Conservation (phyloP, 2,888 invertebrate genomes). For the Zelleria hepariella region DNA sequence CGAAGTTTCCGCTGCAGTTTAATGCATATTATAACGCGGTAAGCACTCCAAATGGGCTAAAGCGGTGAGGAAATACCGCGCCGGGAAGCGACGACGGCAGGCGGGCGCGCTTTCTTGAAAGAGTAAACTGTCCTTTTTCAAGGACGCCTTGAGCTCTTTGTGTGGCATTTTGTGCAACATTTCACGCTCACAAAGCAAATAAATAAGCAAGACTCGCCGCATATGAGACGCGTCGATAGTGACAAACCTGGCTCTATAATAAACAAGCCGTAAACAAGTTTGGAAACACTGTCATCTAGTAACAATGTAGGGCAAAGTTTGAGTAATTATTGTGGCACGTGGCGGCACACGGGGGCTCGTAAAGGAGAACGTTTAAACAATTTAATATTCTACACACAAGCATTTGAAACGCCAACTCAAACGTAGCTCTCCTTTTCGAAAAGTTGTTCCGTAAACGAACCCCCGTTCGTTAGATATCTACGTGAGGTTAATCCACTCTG, state of each 20-base stretch:
- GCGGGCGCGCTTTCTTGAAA: conserved; percentile 59
- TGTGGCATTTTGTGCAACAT: conserved; percentile 55
- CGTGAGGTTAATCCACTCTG: conserved; percentile 67
- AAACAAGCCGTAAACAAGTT: conserved; percentile 3
- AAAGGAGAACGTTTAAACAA: conserved; percentile 67
- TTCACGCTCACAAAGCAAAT: conserved; percentile 27
- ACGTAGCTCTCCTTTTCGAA: conserved; percentile 62
- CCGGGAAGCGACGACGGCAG: conserved; percentile 39
- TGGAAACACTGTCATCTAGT: conserved; percentile 12
- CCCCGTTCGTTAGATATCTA: conserved; percentile 70
- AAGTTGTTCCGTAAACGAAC: conserved; percentile 66
- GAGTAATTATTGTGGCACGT: conserved; percentile 57
- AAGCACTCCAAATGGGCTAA: conserved; percentile 58
- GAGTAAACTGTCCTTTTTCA: conserved; percentile 68
- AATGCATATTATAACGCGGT: conserved; percentile 69
- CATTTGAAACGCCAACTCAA: conserved; percentile 66
- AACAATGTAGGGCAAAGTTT: conserved; percentile 50
- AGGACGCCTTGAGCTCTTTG: conserved; percentile 55
- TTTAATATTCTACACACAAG: conserved; percentile 70
- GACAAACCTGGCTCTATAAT: background rate
- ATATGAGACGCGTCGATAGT: background rate
- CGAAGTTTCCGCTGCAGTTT: conserved; percentile 61
- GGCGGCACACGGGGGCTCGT: conserved; percentile 43
- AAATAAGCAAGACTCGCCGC: background rate
- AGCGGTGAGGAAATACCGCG: conserved; percentile 53